Conservation (phyloP, 2,113 vertebrate species). For the Lynx canadensis region DNA sequence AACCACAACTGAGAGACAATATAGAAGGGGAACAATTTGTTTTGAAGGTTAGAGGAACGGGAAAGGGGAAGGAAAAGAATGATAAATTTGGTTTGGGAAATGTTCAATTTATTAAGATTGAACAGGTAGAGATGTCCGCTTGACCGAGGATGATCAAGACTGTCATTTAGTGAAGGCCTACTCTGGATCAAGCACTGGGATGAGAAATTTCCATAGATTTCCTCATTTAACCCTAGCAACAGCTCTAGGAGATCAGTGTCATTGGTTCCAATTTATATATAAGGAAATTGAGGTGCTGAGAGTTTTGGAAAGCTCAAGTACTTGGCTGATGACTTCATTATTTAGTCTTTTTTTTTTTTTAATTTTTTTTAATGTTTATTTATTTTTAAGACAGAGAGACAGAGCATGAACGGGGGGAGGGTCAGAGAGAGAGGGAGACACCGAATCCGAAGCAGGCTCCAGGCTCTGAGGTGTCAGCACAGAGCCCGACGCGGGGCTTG, state of each 20-base stretch:
- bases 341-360: too few species aligned
- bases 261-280: neutral
- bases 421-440: too few species aligned
- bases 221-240: neutral
- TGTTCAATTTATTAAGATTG: neutral
- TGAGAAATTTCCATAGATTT: neutral
- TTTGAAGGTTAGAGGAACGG: neutral
- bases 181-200: too few species aligned
- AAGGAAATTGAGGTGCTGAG: neutral
- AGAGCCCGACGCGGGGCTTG: too few species aligned
- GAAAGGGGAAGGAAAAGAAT: neutral
- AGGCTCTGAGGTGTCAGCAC: too few species aligned
- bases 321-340: neutral
- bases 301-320: neutral
- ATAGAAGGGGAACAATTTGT: neutral
- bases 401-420: too few species aligned
- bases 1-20: neutral
- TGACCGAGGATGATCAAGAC: neutral
- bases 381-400: too few species aligned
- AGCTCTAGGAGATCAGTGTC: neutral
- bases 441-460: too few species aligned
- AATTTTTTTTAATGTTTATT: too few species aligned
- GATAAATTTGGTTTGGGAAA: neutral
- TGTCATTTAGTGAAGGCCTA: neutral
- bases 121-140: neutral